These are phyloP conservation scores for Tenualosa thibaudeaui DNA, from an alignment of 2,797 vertebrate genomes.

Conservation along the genomic window DNA sequence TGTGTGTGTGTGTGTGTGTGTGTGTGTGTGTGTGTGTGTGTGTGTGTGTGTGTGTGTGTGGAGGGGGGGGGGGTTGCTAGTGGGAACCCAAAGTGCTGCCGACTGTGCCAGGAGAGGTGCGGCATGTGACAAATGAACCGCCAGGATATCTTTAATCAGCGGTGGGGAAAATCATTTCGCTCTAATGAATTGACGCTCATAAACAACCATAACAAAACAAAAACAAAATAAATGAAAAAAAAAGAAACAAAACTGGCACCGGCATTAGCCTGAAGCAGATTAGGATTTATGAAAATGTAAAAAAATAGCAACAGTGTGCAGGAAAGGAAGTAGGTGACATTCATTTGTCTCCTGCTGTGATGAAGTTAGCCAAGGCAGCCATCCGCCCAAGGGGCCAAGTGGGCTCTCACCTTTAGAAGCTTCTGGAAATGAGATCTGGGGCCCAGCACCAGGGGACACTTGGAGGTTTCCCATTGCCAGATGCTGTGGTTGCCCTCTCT, in stretches of 20 bases:
- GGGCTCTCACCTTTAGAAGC: not conserved
- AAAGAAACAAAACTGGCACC: not conserved
- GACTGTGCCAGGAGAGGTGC: not conserved
- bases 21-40: conserved; percentile 24
- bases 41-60: conserved; percentile 17
- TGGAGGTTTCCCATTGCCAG: not conserved
- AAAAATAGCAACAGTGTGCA: no score
- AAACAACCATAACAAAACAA: conserved; percentile 37
- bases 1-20: not conserved
- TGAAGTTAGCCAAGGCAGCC: not conserved
- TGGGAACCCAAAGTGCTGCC: not conserved
- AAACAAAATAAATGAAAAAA: not conserved
- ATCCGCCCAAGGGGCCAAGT: not conserved
- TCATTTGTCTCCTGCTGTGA: not conserved
- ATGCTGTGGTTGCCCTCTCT: not conserved
- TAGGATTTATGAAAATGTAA: not conserved
- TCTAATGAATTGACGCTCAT: conserved; percentile 43
- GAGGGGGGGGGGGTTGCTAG: not conserved
- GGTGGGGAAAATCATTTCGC: conserved; percentile 42
- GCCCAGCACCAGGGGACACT: not conserved
- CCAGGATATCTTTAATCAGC: conserved; percentile 48
- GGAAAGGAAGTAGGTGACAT: not conserved
- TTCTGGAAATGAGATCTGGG: conserved; percentile 12
- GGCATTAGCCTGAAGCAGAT: not conserved
- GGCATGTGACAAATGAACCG: conserved; percentile 46